phyloP scores from a whole-genome alignment of 2,888 invertebrate species.

The Diabrotica balteata region DNA sequence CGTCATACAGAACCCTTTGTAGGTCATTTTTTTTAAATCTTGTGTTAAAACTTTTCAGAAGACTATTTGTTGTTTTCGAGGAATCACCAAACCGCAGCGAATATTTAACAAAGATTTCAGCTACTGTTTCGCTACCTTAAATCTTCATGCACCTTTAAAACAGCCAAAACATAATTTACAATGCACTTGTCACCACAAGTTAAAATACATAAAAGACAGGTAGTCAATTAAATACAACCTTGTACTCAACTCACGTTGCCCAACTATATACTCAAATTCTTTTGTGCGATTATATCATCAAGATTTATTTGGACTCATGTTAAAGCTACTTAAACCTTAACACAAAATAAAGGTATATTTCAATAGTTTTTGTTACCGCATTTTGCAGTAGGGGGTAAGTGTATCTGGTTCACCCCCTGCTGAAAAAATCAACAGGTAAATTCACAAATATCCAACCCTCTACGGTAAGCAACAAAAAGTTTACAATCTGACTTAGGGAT shows the following conservation, averaged over 20 bases:
- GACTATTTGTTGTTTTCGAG: not conserved
- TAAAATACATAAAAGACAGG: constrained; percentile 17
- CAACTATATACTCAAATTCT: no score
- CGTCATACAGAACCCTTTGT: no score
- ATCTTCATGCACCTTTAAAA: constrained; percentile 12
- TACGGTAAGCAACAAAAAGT: constrained; percentile 13
- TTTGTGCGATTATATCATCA: no score
- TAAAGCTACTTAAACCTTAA: no score
- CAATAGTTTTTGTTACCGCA: constrained; percentile 14
- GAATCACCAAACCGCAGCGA: not conserved
- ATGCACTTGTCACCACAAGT: constrained; percentile 27
- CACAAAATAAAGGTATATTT: not conserved
- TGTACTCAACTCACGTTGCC: no score
- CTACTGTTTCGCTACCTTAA: constrained; percentile 9
- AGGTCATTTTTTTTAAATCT: no score
- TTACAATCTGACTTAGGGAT: constrained; percentile 29
- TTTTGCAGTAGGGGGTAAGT: constrained; percentile 28
- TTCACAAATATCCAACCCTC: constrained; percentile 24
- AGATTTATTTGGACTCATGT: no score
- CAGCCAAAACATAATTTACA: constrained; percentile 21
- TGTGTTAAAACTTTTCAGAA: no score
- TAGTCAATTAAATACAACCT: not conserved
- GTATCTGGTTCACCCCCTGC: constrained; percentile 28
- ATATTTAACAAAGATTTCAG: constrained; percentile 22
- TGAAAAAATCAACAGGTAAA: constrained; percentile 17